A percentile compares a stretch with the other conserved stretches of the same genome.
Conservation (phyloP, 2,113 vertebrate species). For the Cottus gobio region DNA sequence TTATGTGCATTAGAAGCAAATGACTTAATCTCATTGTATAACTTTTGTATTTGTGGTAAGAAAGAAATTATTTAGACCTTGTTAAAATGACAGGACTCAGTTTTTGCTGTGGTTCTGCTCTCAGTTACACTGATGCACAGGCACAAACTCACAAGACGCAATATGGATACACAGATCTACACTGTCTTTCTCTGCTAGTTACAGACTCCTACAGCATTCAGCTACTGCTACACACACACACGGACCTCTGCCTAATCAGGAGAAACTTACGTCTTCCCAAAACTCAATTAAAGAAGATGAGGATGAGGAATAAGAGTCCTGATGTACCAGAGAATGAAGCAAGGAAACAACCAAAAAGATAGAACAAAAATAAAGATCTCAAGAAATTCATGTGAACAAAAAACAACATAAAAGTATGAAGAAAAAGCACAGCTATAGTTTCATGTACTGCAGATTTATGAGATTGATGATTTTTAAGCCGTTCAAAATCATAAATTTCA, state of each 20-base stretch:
- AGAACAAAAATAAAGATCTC: conserved; percentile 78
- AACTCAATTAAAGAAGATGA: conserved; percentile 98
- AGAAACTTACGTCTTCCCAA: conserved; percentile 96
- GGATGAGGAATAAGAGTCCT: conserved; percentile 96
- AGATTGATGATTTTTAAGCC: not conserved
- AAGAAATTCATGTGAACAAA: conserved; percentile 41
- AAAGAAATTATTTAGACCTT: not conserved
- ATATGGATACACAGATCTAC: conserved; percentile 18
- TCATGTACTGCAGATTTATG: not conserved
- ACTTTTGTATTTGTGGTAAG: not conserved
- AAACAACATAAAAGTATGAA: conserved; percentile 30
- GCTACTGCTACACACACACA: conserved; percentile 25
- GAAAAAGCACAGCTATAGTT: conserved; percentile 13
- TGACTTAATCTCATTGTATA: not conserved
- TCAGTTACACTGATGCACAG: conserved; percentile 10
- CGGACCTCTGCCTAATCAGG: conserved; percentile 24
- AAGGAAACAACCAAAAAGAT: conserved; percentile 84
- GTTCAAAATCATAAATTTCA: not conserved
- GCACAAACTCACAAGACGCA: not conserved
- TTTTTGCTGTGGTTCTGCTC: conserved; percentile 11
- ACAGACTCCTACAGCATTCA: conserved; percentile 32
- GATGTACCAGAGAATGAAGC: conserved; percentile 87
- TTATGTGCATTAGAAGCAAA: not conserved
- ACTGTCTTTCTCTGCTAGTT: not conserved
- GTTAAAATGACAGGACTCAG: not conserved